phyloP scores from a whole-genome alignment of 2,797 vertebrate species.

The Onychomys arenicola region DNA sequence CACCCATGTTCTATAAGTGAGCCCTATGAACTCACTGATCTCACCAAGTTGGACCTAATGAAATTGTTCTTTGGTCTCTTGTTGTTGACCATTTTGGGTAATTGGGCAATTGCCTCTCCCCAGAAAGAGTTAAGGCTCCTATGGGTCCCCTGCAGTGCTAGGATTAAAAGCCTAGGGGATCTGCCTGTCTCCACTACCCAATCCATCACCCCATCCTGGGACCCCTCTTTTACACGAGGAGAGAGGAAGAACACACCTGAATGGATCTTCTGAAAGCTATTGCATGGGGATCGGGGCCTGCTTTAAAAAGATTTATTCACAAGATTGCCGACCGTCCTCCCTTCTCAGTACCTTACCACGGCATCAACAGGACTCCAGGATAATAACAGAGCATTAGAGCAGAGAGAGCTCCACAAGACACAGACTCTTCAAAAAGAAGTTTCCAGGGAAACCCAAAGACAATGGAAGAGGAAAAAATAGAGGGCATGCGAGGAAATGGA shows the following conservation, averaged over 20 bases:
- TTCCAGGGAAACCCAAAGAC: conserved; percentile 58
- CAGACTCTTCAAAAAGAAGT: conserved; percentile 12
- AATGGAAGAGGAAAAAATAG: neutral
- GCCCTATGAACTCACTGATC: neutral
- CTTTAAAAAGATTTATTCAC: neutral
- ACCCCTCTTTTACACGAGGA: neutral
- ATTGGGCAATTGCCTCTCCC: neutral
- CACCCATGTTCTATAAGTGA: neutral
- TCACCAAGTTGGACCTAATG: neutral
- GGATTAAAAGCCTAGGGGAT: neutral
- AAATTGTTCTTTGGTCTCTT: neutral
- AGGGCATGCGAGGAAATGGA: neutral
- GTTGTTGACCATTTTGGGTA: neutral
- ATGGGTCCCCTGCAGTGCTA: neutral
- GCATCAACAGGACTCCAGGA: neutral
- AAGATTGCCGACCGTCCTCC: neutral
- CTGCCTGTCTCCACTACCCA: no score
- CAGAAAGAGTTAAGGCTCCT: neutral
- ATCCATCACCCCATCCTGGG: neutral
- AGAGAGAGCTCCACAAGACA: neutral
- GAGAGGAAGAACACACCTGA: neutral
- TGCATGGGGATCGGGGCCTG: neutral
- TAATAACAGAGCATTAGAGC: neutral
- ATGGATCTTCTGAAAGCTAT: neutral
- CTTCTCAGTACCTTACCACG: neutral